Evolutionary conservation across 2,888 invertebrate genomes (phyloP).

Genomic region (Cheilosia pagana): DNA sequence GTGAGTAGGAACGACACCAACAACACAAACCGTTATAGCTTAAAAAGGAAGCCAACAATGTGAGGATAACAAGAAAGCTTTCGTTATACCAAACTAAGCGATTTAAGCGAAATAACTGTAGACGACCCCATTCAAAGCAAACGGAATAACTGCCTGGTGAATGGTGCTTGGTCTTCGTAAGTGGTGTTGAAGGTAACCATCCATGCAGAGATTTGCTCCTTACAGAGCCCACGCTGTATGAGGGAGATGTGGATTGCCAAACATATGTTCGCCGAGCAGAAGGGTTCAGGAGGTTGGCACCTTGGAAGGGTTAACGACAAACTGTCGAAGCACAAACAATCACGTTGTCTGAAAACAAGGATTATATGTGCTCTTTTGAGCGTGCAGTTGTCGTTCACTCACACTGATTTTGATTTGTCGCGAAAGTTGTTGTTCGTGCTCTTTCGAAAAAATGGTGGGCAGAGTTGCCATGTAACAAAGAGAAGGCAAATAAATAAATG

Average conservation of each 20-base stretch:
- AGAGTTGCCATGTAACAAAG: slow-evolving; percentile 23
- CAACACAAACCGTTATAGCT: slow-evolving; percentile 34
- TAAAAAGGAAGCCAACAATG: slow-evolving; percentile 44
- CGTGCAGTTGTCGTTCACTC: slow-evolving; percentile 17
- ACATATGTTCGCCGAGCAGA: slow-evolving; percentile 27
- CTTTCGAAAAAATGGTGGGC: slow-evolving; percentile 11
- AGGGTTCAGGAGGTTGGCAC: too few species aligned
- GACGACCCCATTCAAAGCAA: slow-evolving; percentile 35
- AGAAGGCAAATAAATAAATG: too few species aligned
- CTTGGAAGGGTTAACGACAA: slow-evolving; percentile 4
- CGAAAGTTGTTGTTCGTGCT: slow-evolving; percentile 14
- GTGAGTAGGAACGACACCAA: slow-evolving; percentile 41
- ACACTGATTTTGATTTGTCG: slow-evolving; percentile 65
- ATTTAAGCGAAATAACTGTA: slow-evolving; percentile 42
- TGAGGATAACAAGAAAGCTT: slow-evolving; percentile 43
- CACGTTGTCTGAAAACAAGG: slow-evolving; percentile 38
- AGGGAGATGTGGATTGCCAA: slow-evolving; percentile 5
- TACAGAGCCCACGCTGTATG: slow-evolving; percentile 13
- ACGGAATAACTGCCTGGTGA: slow-evolving; percentile 38
- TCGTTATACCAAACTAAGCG: slow-evolving; percentile 45
- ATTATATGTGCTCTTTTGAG: slow-evolving; percentile 17
- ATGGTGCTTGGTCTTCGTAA: slow-evolving; percentile 14
- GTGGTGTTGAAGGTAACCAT: slow-evolving; percentile 16
- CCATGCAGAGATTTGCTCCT: slow-evolving; percentile 58
- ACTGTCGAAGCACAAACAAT: slow-evolving; percentile 47